phyloP scores from a whole-genome alignment of 2,113 vertebrate genomes.

The Poicephalus gulielmi region DNA sequence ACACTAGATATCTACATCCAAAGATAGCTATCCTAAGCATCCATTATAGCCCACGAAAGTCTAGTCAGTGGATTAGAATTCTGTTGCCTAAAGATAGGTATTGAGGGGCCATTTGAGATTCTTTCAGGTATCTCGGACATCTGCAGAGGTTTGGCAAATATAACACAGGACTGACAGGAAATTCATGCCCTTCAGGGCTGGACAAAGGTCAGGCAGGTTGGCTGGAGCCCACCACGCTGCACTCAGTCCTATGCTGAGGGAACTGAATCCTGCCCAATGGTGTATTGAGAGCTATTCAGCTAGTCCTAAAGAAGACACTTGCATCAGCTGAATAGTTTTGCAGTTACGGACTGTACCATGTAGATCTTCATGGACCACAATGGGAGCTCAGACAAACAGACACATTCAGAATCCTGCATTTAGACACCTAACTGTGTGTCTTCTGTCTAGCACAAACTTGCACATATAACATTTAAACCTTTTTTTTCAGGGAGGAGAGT shows the following conservation, averaged over 20 bases:
- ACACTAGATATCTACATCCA: neutral
- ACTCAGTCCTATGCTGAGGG: neutral
- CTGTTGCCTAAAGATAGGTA: neutral
- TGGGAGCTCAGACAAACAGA: neutral
- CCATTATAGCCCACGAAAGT: neutral
- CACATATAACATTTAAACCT: neutral
- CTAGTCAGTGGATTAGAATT: neutral
- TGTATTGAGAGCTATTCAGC: neutral
- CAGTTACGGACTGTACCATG: neutral
- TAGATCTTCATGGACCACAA: neutral
- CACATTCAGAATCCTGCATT: neutral
- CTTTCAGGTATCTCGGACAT: slow-evolving; percentile 1
- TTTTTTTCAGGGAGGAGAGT: neutral
- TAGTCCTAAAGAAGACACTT: neutral
- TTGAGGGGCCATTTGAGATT: neutral
- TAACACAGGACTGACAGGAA: neutral
- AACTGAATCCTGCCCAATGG: neutral
- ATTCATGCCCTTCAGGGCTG: neutral
- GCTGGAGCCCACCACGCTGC: neutral
- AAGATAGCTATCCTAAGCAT: neutral
- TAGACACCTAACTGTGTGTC: neutral
- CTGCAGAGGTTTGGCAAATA: neutral
- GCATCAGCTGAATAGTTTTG: neutral
- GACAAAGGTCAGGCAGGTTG: neutral
- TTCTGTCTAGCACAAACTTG: neutral